A percentile compares a stretch with the other conserved stretches of the same genome.
Evolutionary conservation across 2,888 invertebrate genomes (phyloP).

Genomic region (Amphipyra tragopoginis): DNA sequence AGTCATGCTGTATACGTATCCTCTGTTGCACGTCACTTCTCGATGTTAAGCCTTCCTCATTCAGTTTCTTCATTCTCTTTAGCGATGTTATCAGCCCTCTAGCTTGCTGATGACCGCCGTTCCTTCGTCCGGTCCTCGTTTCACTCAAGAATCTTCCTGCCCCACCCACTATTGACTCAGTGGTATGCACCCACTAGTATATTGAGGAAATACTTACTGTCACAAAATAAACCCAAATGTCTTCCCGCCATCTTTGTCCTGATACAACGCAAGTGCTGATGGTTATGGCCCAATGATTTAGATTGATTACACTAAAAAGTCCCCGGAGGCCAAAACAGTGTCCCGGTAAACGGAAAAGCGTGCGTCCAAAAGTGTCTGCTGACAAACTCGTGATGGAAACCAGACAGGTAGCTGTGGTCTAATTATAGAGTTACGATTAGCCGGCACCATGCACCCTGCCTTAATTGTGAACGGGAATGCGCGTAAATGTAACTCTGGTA

Average conservation of each 20-base stretch:
- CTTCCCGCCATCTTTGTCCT: too few species aligned
- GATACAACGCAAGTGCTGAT: neutral
- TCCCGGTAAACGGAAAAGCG: slow-evolving; percentile 18
- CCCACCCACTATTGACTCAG: slow-evolving; percentile 2
- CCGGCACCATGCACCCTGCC: slow-evolving; percentile 32
- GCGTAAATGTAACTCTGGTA: slow-evolving; percentile 9
- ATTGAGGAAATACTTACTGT: too few species aligned
- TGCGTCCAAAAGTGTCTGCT: slow-evolving; percentile 41
- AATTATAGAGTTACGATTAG: slow-evolving; percentile 62
- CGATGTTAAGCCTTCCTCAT: too few species aligned
- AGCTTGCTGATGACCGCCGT: neutral
- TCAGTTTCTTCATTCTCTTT: too few species aligned
- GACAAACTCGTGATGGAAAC: slow-evolving; percentile 61
- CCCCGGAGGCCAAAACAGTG: slow-evolving; percentile 16
- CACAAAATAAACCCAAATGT: too few species aligned
- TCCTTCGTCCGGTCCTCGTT: slow-evolving; percentile 13
- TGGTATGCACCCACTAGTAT: too few species aligned
- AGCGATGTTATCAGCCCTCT: neutral
- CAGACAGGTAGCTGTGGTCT: slow-evolving; percentile 66
- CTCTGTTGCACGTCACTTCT: too few species aligned
- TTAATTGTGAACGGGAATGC: slow-evolving; percentile 41
- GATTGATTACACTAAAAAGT: slow-evolving; percentile 14
- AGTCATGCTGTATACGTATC: too few species aligned
- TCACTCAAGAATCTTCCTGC: slow-evolving; percentile 14
- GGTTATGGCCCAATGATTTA: neutral